Evolutionary conservation across 2,113 vertebrate species (phyloP).

Genomic region (Chionis minor): DNA sequence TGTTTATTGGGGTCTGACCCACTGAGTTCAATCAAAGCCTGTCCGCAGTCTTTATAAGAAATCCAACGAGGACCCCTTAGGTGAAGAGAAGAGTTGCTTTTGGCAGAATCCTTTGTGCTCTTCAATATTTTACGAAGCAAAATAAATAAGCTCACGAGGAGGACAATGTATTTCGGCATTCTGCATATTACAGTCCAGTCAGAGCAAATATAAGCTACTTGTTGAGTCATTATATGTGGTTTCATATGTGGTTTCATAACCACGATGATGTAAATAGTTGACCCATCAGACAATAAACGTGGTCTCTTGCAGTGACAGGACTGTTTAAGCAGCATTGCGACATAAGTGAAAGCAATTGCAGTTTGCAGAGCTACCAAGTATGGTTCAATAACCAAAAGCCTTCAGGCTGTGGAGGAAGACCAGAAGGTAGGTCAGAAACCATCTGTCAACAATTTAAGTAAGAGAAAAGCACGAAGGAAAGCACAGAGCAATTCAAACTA

Average conservation of each 20-base stretch:
- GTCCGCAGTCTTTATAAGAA: neutral
- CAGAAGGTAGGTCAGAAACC: neutral
- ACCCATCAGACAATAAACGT: neutral
- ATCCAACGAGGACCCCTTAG: neutral
- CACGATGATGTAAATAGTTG: neutral
- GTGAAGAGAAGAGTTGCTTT: neutral
- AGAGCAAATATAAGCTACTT: neutral
- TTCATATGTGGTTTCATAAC: neutral
- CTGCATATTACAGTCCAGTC: neutral
- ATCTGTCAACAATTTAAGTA: neutral
- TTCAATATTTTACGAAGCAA: slow-evolving; percentile 13
- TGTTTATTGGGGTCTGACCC: neutral
- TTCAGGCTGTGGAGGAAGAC: neutral
- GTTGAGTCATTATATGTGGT: neutral
- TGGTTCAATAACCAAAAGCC: neutral
- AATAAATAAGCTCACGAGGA: neutral
- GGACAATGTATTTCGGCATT: neutral
- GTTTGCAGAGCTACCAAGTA: neutral
- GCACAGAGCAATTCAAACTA: neutral
- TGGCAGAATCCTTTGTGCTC: neutral
- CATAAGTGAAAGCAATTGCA: neutral
- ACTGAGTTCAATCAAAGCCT: neutral
- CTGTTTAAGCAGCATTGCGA: neutral
- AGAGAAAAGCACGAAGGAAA: neutral
- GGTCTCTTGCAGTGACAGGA: neutral